Conservation (phyloP, 1,140 invertebrate species). For the Penaeus indicus region DNA sequence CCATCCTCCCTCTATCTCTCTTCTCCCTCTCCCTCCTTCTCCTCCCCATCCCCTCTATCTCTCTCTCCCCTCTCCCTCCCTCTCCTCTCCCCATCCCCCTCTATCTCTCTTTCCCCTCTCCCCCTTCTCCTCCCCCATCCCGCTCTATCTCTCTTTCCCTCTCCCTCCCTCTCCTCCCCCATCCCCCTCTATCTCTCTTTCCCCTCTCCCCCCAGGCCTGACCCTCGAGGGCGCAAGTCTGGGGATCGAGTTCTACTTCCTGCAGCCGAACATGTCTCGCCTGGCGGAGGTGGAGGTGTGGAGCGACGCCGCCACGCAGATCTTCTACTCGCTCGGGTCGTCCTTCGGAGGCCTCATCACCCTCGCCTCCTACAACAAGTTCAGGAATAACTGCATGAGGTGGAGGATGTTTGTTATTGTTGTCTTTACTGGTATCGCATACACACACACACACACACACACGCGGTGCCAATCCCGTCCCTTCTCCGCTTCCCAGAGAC, state of each 20-base stretch:
- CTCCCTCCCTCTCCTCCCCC: not conserved
- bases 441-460: too few species aligned
- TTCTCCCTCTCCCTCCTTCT: not conserved
- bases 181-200: not conserved
- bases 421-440: too few species aligned
- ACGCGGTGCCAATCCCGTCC: too few species aligned
- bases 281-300: slow-evolving; percentile 67
- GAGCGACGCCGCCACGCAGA: slow-evolving; percentile 72
- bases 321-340: slow-evolving; percentile 75
- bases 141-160: not conserved
- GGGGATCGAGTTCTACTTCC: slow-evolving; percentile 65
- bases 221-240: slow-evolving; percentile 61
- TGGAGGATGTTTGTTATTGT: slow-evolving; percentile 66
- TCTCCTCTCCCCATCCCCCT: not conserved
- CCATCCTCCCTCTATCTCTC: not conserved
- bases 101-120: not conserved
- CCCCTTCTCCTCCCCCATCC: not conserved
- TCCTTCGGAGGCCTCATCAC: slow-evolving; percentile 76
- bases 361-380: slow-evolving; percentile 75
- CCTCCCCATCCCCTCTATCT: not conserved
- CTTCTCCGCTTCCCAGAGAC: slow-evolving; percentile 66
- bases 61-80: not conserved
- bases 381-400: slow-evolving; percentile 76
- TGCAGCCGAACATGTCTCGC: slow-evolving; percentile 63
- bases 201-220: slow-evolving; percentile 44